Conservation (phyloP, 2,888 invertebrate genomes). For the Miltochrista miniata region DNA sequence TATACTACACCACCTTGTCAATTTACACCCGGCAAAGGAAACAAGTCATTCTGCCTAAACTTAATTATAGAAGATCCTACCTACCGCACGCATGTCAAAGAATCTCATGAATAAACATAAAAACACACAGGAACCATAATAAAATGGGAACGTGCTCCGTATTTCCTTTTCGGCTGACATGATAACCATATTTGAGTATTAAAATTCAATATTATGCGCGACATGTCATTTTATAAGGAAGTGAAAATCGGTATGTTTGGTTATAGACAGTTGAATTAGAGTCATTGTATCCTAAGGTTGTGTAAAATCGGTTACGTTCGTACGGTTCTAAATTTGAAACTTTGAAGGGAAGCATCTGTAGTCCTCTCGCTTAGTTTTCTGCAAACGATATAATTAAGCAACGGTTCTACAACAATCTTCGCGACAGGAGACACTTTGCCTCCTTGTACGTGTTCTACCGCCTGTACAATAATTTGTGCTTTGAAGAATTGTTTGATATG, state of each 20-base stretch:
- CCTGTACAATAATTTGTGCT: too few relatives aligned
- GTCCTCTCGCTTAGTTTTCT: too few relatives aligned
- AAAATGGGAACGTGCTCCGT: slow-evolving; percentile 20
- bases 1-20: neutral
- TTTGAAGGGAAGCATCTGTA: too few relatives aligned
- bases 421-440: too few relatives aligned
- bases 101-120: slow-evolving; percentile 36
- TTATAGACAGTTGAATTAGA: slow-evolving; percentile 6
- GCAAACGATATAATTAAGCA: too few relatives aligned
- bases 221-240: slow-evolving; percentile 14
- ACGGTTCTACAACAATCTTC: too few relatives aligned
- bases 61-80: slow-evolving; percentile 24
- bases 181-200: slow-evolving; percentile 19
- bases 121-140: slow-evolving; percentile 22
- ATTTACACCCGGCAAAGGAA: slow-evolving; percentile 13
- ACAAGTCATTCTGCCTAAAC: slow-evolving; percentile 19
- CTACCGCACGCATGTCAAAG: slow-evolving; percentile 36
- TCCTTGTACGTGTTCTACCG: too few relatives aligned
- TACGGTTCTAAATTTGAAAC: too few relatives aligned
- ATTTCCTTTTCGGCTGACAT: slow-evolving; percentile 28
- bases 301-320: too few relatives aligned
- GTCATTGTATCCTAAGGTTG: neutral
- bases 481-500: too few relatives aligned
- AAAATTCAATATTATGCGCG: slow-evolving; percentile 22
- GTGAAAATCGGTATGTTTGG: slow-evolving; percentile 26